Evolutionary conservation across 2,113 vertebrate genomes (phyloP).

Genomic region (Semicossyphus pulcher): DNA sequence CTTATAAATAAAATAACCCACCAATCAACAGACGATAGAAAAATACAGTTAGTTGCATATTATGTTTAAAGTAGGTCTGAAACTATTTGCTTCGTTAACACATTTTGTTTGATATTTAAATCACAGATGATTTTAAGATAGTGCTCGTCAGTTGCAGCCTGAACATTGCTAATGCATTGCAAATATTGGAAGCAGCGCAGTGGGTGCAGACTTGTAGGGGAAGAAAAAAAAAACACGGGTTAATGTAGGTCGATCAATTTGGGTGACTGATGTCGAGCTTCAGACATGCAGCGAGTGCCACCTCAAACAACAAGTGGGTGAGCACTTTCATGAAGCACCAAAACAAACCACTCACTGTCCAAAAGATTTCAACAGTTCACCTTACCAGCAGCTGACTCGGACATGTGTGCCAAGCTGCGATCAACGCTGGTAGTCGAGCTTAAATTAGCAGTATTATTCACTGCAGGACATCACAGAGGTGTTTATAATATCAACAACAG

Average conservation of each 20-base stretch:
- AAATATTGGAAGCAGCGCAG: background rate
- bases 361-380: slow-evolving; percentile 27
- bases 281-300: slow-evolving; percentile 12
- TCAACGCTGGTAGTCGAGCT: background rate
- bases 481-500: slow-evolving; percentile 12
- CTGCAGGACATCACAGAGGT: background rate
- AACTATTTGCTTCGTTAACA: too few species aligned
- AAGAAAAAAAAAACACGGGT: background rate
- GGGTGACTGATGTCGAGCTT: slow-evolving; percentile 16
- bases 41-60: too few species aligned
- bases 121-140: too few species aligned
- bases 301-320: slow-evolving; percentile 22
- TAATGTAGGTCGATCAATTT: slow-evolving; percentile 27
- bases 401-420: background rate
- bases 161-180: too few species aligned
- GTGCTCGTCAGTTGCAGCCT: too few species aligned
- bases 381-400: slow-evolving; percentile 14
- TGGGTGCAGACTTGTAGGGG: background rate
- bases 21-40: too few species aligned
- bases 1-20: too few species aligned
- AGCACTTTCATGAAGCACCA: slow-evolving; percentile 20
- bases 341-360: slow-evolving; percentile 41
- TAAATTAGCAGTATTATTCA: slow-evolving; percentile 30
- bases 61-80: too few species aligned
- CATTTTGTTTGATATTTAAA: too few species aligned